Percentiles rank a stretch among this genome's conserved stretches.
Evolutionary conservation across 2,888 invertebrate species (phyloP).

Genomic region (Cyrtodaria siliqua): DNA sequence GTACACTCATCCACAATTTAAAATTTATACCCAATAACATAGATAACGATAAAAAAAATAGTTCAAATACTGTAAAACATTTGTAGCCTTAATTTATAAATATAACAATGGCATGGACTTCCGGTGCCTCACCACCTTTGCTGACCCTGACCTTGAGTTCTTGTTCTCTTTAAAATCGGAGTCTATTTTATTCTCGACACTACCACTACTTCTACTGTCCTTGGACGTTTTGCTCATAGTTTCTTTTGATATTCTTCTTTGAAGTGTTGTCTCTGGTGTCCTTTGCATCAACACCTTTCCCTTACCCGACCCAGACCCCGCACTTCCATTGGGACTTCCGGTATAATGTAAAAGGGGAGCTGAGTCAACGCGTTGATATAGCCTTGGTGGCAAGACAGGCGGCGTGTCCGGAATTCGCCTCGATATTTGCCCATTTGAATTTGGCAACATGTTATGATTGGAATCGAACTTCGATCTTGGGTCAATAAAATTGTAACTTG

Average conservation of each 20-base stretch:
- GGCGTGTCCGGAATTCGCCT: slow-evolving; percentile 32
- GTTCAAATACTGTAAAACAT: no score
- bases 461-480: slow-evolving; percentile 47
- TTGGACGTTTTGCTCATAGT: slow-evolving; percentile 53
- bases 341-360: slow-evolving; percentile 50
- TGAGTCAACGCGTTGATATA: slow-evolving; percentile 63
- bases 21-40: no score
- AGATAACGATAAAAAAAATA: no score
- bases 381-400: slow-evolving; percentile 68
- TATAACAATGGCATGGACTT: slow-evolving; percentile 57
- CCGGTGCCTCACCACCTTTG: slow-evolving; percentile 26
- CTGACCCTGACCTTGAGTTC: slow-evolving; percentile 56
- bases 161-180: slow-evolving; percentile 39
- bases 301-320: slow-evolving; percentile 24
- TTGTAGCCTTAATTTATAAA: slow-evolving; percentile 36
- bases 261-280: slow-evolving; percentile 9
- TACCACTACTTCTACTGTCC: slow-evolving; percentile 54
- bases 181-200: slow-evolving; percentile 32
- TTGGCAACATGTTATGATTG: slow-evolving; percentile 35
- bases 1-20: no score
- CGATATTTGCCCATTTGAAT: slow-evolving; percentile 28
- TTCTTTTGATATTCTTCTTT: slow-evolving; percentile 42
- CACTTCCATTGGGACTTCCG: slow-evolving; percentile 12
- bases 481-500: slow-evolving; percentile 73
- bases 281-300: not conserved